These are phyloP conservation scores for Stictonetta naevosa DNA, from an alignment of 2,113 vertebrate genomes.

Conservation along the genomic window DNA sequence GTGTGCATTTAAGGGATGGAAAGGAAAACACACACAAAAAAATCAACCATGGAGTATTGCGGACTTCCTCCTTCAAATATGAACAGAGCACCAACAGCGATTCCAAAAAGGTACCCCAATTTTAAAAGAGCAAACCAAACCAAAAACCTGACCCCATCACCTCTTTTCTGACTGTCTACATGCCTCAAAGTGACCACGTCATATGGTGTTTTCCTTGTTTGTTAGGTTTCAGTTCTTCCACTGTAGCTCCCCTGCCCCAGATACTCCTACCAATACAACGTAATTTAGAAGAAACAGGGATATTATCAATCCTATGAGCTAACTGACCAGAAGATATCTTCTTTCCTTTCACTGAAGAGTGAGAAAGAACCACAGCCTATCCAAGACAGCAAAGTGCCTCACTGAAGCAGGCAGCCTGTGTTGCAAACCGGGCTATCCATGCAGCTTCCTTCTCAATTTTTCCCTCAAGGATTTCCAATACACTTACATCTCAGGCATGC, in stretches of 20 bases:
- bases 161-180: rapidly evolving
- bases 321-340: background rate
- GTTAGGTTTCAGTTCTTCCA: background rate
- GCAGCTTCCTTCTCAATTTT: background rate
- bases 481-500: background rate
- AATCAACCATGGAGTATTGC: background rate
- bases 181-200: background rate
- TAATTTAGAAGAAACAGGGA: background rate
- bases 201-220: background rate
- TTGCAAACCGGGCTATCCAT: background rate
- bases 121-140: background rate
- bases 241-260: rapidly evolving
- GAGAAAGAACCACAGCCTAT: background rate
- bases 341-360: background rate
- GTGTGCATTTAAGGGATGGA: background rate
- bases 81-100: background rate
- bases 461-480: background rate
- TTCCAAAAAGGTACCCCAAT: background rate
- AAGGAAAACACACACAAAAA: background rate
- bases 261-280: background rate
- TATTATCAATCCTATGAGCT: background rate
- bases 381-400: background rate
- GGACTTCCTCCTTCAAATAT: background rate
- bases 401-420: background rate
- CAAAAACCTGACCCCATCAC: background rate